phyloP scores from a whole-genome alignment of 2,888 invertebrate genomes.

The Thera obeliscata region DNA sequence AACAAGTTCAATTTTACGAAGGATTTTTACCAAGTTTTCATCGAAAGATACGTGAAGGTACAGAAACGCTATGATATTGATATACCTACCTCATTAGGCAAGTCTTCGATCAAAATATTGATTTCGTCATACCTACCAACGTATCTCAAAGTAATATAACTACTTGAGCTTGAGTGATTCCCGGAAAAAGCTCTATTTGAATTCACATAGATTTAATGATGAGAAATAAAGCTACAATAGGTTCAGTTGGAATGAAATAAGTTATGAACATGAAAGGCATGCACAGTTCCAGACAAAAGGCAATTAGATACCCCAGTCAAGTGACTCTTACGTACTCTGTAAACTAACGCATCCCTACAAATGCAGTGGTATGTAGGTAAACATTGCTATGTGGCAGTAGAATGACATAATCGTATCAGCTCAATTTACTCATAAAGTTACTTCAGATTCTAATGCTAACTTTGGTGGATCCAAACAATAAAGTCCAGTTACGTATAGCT shows the following conservation, averaged over 20 bases:
- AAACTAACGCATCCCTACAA: slow-evolving; percentile 50
- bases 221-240: slow-evolving; percentile 21
- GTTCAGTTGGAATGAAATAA: slow-evolving; percentile 10
- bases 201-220: slow-evolving; percentile 16
- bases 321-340: slow-evolving; percentile 32
- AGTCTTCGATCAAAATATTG: not conserved
- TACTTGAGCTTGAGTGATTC: slow-evolving; percentile 1
- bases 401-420: slow-evolving; percentile 26
- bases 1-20: too few relatives aligned
- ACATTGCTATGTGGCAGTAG: slow-evolving; percentile 4
- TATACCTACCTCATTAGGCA: too few relatives aligned
- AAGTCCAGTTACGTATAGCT: too few relatives aligned
- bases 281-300: slow-evolving; percentile 37
- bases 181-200: not conserved
- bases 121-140: not conserved
- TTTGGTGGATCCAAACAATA: too few relatives aligned
- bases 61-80: too few relatives aligned
- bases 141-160: not conserved
- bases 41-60: too few relatives aligned
- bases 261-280: slow-evolving; percentile 28
- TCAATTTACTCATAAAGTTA: slow-evolving; percentile 11
- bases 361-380: slow-evolving; percentile 43
- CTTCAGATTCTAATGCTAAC: not conserved
- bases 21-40: too few relatives aligned
- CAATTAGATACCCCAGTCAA: slow-evolving; percentile 44